Percentiles rank a stretch among this genome's conserved stretches.
Conservation (phyloP, 2,888 invertebrate species). For the Eupithecia subumbrata region DNA sequence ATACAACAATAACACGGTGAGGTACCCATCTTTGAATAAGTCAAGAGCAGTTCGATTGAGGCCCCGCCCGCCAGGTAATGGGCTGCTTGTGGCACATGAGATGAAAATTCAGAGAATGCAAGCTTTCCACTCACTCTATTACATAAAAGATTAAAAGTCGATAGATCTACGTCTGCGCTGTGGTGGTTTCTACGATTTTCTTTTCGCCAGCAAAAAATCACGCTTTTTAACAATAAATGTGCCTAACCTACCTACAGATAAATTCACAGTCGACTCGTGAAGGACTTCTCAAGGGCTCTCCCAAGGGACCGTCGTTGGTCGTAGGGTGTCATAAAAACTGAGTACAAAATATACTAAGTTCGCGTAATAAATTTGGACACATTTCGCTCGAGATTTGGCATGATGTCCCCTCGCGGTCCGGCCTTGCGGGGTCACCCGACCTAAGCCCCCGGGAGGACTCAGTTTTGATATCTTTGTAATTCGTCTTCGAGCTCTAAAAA, state of each 20-base stretch:
- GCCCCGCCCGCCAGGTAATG: neutral
- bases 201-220: neutral
- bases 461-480: neutral
- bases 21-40: neutral
- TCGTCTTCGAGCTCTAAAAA: neutral
- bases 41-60: neutral
- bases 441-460: neutral
- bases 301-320: neutral
- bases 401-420: neutral
- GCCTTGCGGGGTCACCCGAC: neutral
- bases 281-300: neutral
- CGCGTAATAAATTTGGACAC: slow-evolving; percentile 15
- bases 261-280: neutral
- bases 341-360: slow-evolving; percentile 12
- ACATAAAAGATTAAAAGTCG: slow-evolving; percentile 3
- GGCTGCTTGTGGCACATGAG: neutral
- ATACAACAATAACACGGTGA: neutral
- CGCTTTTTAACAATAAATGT: neutral
- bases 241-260: neutral
- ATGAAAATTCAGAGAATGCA: neutral
- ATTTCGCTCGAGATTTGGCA: neutral
- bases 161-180: slow-evolving; percentile 9
- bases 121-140: neutral
- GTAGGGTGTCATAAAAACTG: slow-evolving; percentile 19
- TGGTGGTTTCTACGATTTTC: neutral